Percentiles rank a stretch among this genome's conserved stretches.
phyloP scores from a whole-genome alignment of 1,140 invertebrate genomes.

The Ceratosolen fusciceps region DNA sequence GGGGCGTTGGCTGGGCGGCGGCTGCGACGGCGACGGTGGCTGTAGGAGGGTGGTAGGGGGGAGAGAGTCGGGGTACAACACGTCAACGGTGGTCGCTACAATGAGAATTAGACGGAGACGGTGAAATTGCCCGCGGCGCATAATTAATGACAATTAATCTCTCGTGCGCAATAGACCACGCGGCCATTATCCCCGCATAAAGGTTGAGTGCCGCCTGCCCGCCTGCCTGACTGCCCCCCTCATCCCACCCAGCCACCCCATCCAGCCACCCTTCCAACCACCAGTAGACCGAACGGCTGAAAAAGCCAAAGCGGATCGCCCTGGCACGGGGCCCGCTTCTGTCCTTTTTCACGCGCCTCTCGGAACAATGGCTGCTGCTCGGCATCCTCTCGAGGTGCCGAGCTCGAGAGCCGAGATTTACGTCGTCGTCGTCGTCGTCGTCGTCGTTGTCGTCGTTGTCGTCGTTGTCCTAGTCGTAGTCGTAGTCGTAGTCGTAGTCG shows the following conservation, averaged over 20 bases:
- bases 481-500: too few relatives aligned
- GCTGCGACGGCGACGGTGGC: too few relatives aligned
- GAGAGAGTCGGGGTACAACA: too few relatives aligned
- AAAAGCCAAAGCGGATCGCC: constrained; percentile 54
- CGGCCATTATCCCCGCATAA: constrained; percentile 70
- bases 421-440: neutral
- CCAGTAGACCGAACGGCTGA: too few relatives aligned
- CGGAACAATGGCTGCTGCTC: constrained; percentile 14
- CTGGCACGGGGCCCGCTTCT: constrained; percentile 1
- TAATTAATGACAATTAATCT: constrained; percentile 73
- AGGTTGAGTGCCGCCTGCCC: constrained; percentile 63
- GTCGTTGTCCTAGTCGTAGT: too few relatives aligned
- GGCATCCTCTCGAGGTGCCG: neutral
- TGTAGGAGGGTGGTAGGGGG: too few relatives aligned
- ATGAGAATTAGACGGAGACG: constrained; percentile 66
- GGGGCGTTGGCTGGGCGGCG: too few relatives aligned
- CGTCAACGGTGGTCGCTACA: too few relatives aligned
- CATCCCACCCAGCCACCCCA: constrained; percentile 38
- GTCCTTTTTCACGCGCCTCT: constrained; percentile 25
- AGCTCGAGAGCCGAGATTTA: neutral
- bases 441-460: too few relatives aligned
- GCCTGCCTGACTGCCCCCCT: neutral
- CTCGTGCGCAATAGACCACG: constrained; percentile 59
- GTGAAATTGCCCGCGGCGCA: constrained; percentile 62
- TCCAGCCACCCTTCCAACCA: too few relatives aligned